phyloP scores from a whole-genome alignment of 2,797 vertebrate species.

The Rhinophrynus dorsalis region DNA sequence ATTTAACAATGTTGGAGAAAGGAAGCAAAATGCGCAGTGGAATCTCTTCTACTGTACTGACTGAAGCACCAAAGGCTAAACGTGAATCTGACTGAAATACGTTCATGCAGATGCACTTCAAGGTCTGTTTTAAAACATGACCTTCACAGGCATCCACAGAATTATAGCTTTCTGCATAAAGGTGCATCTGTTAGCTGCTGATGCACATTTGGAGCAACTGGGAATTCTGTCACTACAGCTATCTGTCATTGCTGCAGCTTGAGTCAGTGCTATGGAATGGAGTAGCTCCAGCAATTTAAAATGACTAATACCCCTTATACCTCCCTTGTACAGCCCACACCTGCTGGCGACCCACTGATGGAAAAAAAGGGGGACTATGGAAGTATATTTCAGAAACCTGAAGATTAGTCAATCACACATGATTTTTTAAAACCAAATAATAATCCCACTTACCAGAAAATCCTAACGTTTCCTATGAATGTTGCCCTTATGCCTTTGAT shows the following conservation, averaged over 20 bases:
- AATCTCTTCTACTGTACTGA: too few species aligned
- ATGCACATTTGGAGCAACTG: constrained; percentile 39
- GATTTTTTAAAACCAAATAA: too few species aligned
- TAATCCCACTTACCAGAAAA: too few species aligned
- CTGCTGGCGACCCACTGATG: too few species aligned
- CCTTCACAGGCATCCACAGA: constrained; percentile 22
- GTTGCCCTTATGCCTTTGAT: too few species aligned
- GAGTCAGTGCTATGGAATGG: constrained; percentile 36
- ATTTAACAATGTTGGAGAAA: too few species aligned
- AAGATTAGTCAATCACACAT: too few species aligned
- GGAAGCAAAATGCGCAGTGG: too few species aligned
- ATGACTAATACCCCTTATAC: neutral
- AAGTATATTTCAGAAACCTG: too few species aligned
- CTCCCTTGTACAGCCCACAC: neutral
- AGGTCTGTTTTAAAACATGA: constrained; percentile 24
- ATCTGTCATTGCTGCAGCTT: constrained; percentile 30
- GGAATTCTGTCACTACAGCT: constrained; percentile 16
- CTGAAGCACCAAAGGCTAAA: neutral
- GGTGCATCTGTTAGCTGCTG: constrained; percentile 36
- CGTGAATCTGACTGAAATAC: constrained; percentile 4
- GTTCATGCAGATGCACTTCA: constrained; percentile 7
- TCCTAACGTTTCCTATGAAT: too few species aligned
- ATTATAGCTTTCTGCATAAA: constrained; percentile 35
- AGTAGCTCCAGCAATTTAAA: constrained; percentile 8
- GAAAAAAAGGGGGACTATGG: too few species aligned